Evolutionary conservation across 2,113 vertebrate genomes (phyloP).

Genomic region (Holacanthus passer): DNA sequence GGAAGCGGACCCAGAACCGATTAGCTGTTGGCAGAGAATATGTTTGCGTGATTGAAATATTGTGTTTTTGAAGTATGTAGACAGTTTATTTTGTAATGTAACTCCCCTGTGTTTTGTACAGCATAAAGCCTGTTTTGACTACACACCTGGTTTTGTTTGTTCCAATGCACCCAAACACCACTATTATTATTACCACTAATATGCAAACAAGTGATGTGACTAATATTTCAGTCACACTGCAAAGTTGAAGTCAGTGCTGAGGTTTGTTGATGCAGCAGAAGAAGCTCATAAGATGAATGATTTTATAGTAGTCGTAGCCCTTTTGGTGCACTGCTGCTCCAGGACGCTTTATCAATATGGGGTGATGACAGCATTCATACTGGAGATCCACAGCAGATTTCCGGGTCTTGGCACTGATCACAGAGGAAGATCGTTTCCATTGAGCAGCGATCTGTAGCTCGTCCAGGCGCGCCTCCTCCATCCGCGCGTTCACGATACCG

Average conservation of each 20-base stretch:
- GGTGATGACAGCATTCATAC: not conserved
- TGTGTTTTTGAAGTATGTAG: constrained; percentile 72
- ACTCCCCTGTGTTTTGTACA: constrained; percentile 81
- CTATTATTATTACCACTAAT: not conserved
- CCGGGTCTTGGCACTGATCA: not conserved
- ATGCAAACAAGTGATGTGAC: not conserved
- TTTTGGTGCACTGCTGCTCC: not conserved
- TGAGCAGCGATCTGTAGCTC: constrained; percentile 30
- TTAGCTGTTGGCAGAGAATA: constrained; percentile 20
- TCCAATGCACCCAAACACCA: not conserved
- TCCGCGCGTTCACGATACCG: constrained; percentile 76
- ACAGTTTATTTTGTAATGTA: constrained; percentile 75
- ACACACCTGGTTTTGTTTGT: constrained; percentile 41
- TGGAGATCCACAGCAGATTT: not conserved
- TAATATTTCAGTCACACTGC: not conserved
- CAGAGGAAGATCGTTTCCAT: constrained; percentile 46
- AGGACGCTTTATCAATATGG: not conserved
- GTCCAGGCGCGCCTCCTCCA: constrained; percentile 41
- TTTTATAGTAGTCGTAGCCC: too few relatives aligned
- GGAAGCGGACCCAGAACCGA: constrained; percentile 21
- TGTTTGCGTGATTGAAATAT: constrained; percentile 53
- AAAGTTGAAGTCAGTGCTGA: not conserved
- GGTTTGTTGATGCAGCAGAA: not conserved
- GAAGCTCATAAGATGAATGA: not conserved
- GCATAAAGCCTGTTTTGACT: constrained; percentile 79